Conservation (phyloP, 2,888 invertebrate species). For the Lordiphosa fenestrarum region DNA sequence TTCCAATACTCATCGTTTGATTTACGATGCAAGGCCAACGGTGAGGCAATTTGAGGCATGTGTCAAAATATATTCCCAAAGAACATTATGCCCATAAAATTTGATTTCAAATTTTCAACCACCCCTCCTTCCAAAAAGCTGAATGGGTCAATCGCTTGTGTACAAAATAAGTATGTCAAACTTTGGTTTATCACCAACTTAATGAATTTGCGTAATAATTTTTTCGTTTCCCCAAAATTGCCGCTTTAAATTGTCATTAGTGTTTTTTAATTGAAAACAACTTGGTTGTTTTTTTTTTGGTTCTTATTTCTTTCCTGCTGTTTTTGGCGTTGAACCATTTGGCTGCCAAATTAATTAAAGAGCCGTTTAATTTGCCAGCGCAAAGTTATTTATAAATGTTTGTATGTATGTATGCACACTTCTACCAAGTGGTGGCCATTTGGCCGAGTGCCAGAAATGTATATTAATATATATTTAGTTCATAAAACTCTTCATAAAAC, state of each 20-base stretch:
- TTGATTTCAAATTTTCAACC: conserved; percentile 19
- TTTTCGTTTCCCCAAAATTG: conserved; percentile 19
- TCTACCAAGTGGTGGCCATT: conserved; percentile 27
- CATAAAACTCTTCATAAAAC: not conserved
- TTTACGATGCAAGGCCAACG: conserved; percentile 51
- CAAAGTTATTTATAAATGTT: conserved; percentile 24
- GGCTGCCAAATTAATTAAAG: conserved; percentile 41
- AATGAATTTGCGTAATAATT: conserved; percentile 24
- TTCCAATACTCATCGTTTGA: conserved; percentile 23
- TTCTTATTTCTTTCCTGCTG: not conserved
- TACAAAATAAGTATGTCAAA: conserved; percentile 40
- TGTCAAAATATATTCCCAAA: conserved; percentile 43
- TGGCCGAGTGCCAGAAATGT: conserved; percentile 11
- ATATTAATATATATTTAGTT: not conserved
- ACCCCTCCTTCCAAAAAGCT: conserved; percentile 15
- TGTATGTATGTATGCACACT: no score
- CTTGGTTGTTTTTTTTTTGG: not conserved
- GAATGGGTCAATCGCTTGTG: conserved; percentile 29
- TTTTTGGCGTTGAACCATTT: conserved; percentile 21
- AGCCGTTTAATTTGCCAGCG: conserved; percentile 30
- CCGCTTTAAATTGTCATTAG: conserved; percentile 42
- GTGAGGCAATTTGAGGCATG: conserved; percentile 41
- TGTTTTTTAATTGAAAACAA: conserved; percentile 38
- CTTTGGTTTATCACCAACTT: conserved; percentile 23
- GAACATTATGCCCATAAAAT: conserved; percentile 40